Conservation (phyloP, 2,113 vertebrate species). For the Heterotis niloticus region DNA sequence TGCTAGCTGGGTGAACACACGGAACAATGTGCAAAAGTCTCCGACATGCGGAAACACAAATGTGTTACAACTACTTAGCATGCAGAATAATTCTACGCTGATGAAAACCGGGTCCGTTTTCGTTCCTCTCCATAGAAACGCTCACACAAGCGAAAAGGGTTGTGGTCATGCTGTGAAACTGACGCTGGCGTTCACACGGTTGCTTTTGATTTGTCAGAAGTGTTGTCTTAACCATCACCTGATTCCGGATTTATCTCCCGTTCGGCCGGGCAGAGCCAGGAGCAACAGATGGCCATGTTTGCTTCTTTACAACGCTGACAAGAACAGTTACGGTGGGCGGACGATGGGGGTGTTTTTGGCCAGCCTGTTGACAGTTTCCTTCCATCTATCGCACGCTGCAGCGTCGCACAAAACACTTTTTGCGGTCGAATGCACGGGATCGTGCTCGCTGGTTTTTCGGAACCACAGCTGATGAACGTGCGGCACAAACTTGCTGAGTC, state of each 20-base stretch:
- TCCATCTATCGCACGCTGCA: constrained; percentile 21
- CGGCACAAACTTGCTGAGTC: not conserved
- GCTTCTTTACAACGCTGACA: constrained; percentile 37
- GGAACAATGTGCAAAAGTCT: not conserved
- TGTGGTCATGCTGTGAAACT: not conserved
- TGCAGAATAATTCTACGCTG: not conserved
- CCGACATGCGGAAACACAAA: not conserved
- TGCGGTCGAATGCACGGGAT: no score
- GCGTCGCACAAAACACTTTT: no score
- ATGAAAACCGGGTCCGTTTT: not conserved
- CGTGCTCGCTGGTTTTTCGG: not conserved
- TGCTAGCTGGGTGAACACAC: not conserved
- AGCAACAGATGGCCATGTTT: constrained; percentile 54
- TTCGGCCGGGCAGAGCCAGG: constrained; percentile 47
- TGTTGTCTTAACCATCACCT: not conserved
- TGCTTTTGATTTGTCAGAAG: constrained; percentile 15
- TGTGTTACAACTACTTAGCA: not conserved
- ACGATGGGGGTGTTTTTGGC: constrained; percentile 35
- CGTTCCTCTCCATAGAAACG: not conserved
- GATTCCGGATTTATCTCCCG: constrained; percentile 28
- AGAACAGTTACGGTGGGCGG: constrained; percentile 36
- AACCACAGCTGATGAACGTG: not conserved
- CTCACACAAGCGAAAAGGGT: not conserved
- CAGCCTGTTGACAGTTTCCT: constrained; percentile 19
- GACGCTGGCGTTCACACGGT: not conserved